Base-by-base conservation (phyloP, 1,140 invertebrate species). In the Sinella curviseta region DNA sequence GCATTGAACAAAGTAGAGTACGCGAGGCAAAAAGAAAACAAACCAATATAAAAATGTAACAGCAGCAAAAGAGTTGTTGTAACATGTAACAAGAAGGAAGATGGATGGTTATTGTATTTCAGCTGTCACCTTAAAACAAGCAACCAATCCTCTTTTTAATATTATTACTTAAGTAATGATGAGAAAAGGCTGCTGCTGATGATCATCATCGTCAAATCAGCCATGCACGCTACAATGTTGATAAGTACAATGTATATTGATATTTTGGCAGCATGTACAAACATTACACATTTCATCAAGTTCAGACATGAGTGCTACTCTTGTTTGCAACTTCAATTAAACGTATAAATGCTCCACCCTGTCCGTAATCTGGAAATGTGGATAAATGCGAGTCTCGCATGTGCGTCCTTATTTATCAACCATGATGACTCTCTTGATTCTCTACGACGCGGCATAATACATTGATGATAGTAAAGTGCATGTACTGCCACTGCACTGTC, bases 51-150 rank as follows among this genome's bases (percentile, higher is more conserved):
- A n/a, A n/a, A 48, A 48, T 48, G 39, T 48, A 48, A 17, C 39
- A 60, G 24, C 55, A 60, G n/a, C n/a, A n/a, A n/a, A n/a, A n/a
- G n/a, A n/a, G n/a, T n/a, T n/a, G n/a, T n/a, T n/a, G n/a, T n/a
- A 26, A 60, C 12, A 17, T 60, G 55, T 60, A n/a, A 60, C 55
- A 60, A 60, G 55, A 24, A 60, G 24, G 3, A 60, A 60, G 55
- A 60, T 60, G 55, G 24, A 60, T 60, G 55, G 55, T 60, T 60
- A 60, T 60, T 60, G 55, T 26, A 24, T 60, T 60, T 60, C 8
- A 60, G 55, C 55, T 60, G 55, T 60, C 55, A 60, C 55, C 55
- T 60, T 60, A 14, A 60, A 60, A 60, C 55, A 60, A 60, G 55
- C n/a, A 8, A 60, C 3, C 55, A 60, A 24, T 24, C 55, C 55